Evolutionary conservation across 2,888 invertebrate genomes (phyloP), one percentile per base, ranked within the genome.

Genomic region (Pinctada fucata): DNA sequence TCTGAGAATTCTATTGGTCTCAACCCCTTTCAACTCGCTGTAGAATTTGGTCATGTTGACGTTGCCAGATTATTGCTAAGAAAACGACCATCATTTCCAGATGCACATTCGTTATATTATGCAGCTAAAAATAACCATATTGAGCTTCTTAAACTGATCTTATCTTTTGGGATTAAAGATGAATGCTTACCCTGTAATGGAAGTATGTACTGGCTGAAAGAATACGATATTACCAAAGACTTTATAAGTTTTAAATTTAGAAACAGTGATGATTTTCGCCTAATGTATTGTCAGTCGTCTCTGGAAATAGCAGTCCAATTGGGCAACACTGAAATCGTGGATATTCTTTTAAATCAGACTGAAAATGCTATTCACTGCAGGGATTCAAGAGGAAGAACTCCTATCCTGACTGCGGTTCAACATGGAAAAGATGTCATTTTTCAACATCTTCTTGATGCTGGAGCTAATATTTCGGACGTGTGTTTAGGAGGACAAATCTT

Each of bases 331-430:
- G 58, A 75, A 48, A 69, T 75, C 49, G 69, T 75, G 10, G 49
- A 75, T n/a, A 47, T 3, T 3, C 47, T 75, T 8, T 6, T 75
- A 5, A 51, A 31, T 2, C 10, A 63, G 4, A 5, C 6, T 2
- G 49, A 58, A n/a, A 10, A 31, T 13, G 48, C 51, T 49, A 48
- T 75, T 10, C 10, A 63, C 1, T 75, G 75, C 51, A 13, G 10
- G 13, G 69, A 69, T 10, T 48, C 13, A 49, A 63, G 63, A 48
- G 75, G 75, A 5, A 68, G 50, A 50, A 75, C 75, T 3, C 75
- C 75, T 58, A 6, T 70, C 3, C 13, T 69, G 13, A 51, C 58
- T 5, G 75, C 75, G 2, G 31, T 63, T 0, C 48, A 45, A 6
- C 65, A 65, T 49, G 45, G 10, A 8, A 8, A 52, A 8, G 10